A percentile compares a stretch with the other conserved stretches of the same genome.
Evolutionary conservation across 2,113 vertebrate species (phyloP).

Genomic region (Stegastes partitus): DNA sequence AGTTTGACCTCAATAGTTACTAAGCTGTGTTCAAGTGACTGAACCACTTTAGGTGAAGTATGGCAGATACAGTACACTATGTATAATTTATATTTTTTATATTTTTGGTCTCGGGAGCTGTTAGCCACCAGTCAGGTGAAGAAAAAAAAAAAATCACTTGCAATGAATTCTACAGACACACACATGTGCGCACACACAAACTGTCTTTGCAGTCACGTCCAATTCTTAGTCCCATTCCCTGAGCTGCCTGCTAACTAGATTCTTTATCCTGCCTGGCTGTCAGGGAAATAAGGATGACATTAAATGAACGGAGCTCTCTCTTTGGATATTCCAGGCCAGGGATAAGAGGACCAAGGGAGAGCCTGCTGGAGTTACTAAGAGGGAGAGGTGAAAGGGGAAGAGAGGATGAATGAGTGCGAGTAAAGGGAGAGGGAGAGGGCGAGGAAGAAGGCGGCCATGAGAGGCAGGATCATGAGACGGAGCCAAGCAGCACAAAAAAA

Average conservation of each 20-base stretch:
- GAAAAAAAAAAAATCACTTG: constrained; percentile 18
- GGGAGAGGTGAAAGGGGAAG: constrained; percentile 35
- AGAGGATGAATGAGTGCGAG: constrained; percentile 23
- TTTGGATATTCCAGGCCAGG: constrained; percentile 63
- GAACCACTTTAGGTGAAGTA: constrained; percentile 14
- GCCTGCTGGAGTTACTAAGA: constrained; percentile 33
- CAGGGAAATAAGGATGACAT: constrained; percentile 66
- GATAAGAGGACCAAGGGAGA: constrained; percentile 24
- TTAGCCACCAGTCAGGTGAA: constrained; percentile 3
- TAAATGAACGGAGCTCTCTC: constrained; percentile 63
- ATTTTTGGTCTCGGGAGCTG: constrained; percentile 8
- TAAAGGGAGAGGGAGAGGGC: not conserved
- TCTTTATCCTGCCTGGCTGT: constrained; percentile 58
- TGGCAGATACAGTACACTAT: constrained; percentile 3
- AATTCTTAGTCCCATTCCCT: constrained; percentile 53
- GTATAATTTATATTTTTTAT: constrained; percentile 3
- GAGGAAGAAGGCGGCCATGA: not conserved
- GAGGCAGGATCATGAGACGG: constrained; percentile 11
- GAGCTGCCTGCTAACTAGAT: constrained; percentile 68
- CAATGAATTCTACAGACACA: not conserved
- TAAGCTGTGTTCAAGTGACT: not conserved
- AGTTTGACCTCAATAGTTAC: not conserved
- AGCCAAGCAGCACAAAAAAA: constrained; percentile 25
- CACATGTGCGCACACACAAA: constrained; percentile 19
- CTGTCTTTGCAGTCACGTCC: constrained; percentile 47